Conservation (phyloP, 2,888 invertebrate species). For the Tachina fera region DNA sequence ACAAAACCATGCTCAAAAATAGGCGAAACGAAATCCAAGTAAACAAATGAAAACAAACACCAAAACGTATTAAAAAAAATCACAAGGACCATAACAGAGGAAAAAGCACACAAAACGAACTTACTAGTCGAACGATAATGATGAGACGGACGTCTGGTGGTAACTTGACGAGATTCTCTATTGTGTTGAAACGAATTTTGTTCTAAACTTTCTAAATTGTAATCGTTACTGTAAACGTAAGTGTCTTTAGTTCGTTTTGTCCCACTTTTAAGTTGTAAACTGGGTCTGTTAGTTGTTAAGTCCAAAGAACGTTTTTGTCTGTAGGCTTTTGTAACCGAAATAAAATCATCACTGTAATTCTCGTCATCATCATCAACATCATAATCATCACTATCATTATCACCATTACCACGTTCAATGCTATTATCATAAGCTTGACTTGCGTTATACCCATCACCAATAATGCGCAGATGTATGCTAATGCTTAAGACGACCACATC, state of each 20-base stretch:
- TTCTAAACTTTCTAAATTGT: conserved; percentile 56
- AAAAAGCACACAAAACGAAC: conserved; percentile 64
- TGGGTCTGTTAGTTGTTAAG: conserved; percentile 34
- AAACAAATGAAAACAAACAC: conserved; percentile 46
- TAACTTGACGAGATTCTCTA: conserved; percentile 55
- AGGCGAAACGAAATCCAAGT: conserved; percentile 19
- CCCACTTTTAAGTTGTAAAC: neutral
- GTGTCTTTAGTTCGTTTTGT: conserved; percentile 20
- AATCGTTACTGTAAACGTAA: conserved; percentile 51
- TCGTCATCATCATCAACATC: conserved; percentile 26
- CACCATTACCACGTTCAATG: conserved; percentile 26
- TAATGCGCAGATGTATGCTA: conserved; percentile 51
- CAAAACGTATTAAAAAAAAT: conserved; percentile 23
- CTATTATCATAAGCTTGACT: conserved; percentile 44
- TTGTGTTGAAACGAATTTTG: conserved; percentile 2
- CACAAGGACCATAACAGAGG: conserved; percentile 38
- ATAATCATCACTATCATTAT: conserved; percentile 46
- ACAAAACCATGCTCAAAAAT: conserved; percentile 36
- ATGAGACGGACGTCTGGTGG: conserved; percentile 65
- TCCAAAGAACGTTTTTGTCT: conserved; percentile 50
- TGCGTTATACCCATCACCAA: conserved; percentile 57
- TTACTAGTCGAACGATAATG: conserved; percentile 68
- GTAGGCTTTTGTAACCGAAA: conserved; percentile 61
- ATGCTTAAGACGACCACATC: conserved; percentile 53
- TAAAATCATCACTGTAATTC: conserved; percentile 29